Evolutionary conservation across 2,888 invertebrate species (phyloP).

Genomic region (Lypha dubia): DNA sequence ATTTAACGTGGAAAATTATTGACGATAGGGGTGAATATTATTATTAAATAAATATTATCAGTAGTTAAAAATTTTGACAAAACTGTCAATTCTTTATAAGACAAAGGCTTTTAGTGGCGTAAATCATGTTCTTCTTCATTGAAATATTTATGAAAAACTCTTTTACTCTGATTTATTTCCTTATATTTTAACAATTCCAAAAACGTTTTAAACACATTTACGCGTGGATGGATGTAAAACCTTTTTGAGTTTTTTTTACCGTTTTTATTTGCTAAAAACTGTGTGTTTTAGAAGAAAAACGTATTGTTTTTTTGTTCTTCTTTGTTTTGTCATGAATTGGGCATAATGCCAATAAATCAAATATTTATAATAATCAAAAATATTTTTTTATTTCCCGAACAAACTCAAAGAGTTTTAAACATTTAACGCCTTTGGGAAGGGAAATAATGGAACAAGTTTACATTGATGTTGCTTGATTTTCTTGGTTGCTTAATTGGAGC

Average conservation of each 20-base stretch:
- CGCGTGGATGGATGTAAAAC: slow-evolving; percentile 49
- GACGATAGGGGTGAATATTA: too few relatives aligned
- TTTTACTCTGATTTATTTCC: slow-evolving; percentile 16
- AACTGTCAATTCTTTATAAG: not conserved
- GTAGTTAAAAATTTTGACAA: too few relatives aligned
- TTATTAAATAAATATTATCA: too few relatives aligned
- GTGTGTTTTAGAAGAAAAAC: slow-evolving; percentile 14
- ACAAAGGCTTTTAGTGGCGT: slow-evolving; percentile 14
- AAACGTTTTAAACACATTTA: slow-evolving; percentile 65
- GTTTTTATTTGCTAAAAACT: slow-evolving; percentile 4
- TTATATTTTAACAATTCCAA: slow-evolving; percentile 60
- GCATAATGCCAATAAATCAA: slow-evolving; percentile 53
- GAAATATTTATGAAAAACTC: not conserved
- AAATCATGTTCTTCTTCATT: slow-evolving; percentile 11
- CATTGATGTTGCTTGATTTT: not conserved
- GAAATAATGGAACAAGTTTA: not conserved
- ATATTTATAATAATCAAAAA: slow-evolving; percentile 16
- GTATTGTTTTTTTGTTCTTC: not conserved
- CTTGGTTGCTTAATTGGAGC: slow-evolving; percentile 43
- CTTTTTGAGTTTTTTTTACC: not conserved
- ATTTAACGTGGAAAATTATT: too few relatives aligned
- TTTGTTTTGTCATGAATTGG: slow-evolving; percentile 14
- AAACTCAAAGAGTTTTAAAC: slow-evolving; percentile 12
- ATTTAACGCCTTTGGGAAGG: slow-evolving; percentile 22
- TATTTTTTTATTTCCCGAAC: not conserved